These are phyloP conservation scores for Onychomys arenicola DNA, from an alignment of 2,797 vertebrate species.

Conservation along the genomic window DNA sequence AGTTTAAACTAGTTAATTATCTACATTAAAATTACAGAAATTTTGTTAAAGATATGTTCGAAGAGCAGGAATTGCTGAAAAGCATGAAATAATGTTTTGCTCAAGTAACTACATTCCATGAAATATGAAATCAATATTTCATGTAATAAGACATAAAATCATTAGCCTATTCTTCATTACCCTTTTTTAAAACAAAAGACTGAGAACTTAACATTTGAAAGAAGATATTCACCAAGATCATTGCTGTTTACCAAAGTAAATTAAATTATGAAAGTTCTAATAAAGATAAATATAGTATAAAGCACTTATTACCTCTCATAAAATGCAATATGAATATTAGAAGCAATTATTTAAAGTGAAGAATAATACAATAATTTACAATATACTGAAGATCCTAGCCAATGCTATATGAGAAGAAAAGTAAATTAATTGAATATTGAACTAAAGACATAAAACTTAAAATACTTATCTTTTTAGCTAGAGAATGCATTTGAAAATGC, in stretches of 20 bases:
- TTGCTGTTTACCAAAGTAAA: conserved; percentile 34
- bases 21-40: neutral
- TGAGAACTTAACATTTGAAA: neutral
- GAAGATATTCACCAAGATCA: neutral
- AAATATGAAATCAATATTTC: conserved; percentile 5
- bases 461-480: neutral
- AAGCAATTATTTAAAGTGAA: conserved; percentile 32
- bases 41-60: neutral
- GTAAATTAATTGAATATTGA: conserved; percentile 47
- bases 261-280: neutral
- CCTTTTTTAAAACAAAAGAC: neutral
- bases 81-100: neutral
- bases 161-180: neutral
- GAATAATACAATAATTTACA: conserved; percentile 24
- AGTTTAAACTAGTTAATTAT: neutral
- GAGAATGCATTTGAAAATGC: neutral
- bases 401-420: conserved; percentile 74
- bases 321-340: conserved; percentile 33
- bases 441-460: neutral
- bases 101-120: neutral
- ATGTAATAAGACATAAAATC: neutral
- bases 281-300: neutral
- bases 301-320: neutral
- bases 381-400: conserved; percentile 16
- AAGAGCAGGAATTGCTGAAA: conserved; percentile 3